Percentiles rank a stretch among this genome's conserved stretches.
Evolutionary conservation across 2,797 vertebrate genomes (phyloP).

Genomic region (Aeoliscus strigatus): DNA sequence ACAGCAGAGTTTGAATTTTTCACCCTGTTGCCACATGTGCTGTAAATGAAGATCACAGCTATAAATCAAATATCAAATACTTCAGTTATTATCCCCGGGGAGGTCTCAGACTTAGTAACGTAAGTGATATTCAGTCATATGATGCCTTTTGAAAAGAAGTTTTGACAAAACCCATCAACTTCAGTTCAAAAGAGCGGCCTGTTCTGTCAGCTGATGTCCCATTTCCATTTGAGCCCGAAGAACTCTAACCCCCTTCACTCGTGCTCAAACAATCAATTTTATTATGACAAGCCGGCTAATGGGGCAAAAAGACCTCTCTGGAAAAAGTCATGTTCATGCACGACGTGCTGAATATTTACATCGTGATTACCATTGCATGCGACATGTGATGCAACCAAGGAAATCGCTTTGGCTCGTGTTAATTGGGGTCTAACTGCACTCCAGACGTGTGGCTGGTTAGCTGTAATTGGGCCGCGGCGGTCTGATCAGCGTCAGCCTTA

Average conservation of each 20-base stretch:
- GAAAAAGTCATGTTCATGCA: conserved; percentile 10
- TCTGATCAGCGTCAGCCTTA: conserved; percentile 37
- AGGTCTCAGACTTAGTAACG: background rate
- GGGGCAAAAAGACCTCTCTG: conserved; percentile 3
- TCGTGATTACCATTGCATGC: conserved; percentile 29
- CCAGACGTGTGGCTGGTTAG: conserved; percentile 21
- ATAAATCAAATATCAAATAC: background rate
- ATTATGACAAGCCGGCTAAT: conserved; percentile 10
- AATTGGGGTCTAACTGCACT: conserved; percentile 36
- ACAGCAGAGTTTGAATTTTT: conserved; percentile 44
- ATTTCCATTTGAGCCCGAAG: no score
- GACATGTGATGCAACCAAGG: conserved; percentile 33
- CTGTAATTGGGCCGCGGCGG: conserved; percentile 25
- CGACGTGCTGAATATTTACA: conserved; percentile 30
- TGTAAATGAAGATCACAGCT: conserved; percentile 37
- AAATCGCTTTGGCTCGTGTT: conserved; percentile 41
- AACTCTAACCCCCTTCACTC: background rate
- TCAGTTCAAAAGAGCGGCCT: background rate
- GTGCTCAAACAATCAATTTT: conserved; percentile 11
- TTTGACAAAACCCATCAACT: no score
- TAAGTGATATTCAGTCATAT: background rate
- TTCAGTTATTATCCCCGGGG: conserved; percentile 3
- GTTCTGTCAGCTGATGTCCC: background rate
- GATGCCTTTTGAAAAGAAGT: no score
- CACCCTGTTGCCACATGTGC: conserved; percentile 30